phyloP scores from a whole-genome alignment of 2,113 vertebrate genomes.

The Colistium nudipinnis region DNA sequence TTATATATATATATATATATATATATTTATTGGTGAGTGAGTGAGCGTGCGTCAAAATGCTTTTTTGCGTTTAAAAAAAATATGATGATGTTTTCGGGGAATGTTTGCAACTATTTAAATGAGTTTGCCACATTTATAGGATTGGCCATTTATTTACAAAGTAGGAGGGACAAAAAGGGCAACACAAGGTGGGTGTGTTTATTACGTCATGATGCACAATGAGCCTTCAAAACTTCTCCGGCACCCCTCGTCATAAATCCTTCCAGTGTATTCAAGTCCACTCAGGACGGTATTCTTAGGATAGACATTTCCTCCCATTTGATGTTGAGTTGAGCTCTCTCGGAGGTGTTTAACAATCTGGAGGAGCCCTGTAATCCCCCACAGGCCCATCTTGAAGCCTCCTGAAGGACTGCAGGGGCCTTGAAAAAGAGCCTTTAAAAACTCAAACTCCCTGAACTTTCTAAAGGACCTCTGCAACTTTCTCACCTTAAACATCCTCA shows the following conservation, averaged over 20 bases:
- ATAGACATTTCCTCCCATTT: neutral
- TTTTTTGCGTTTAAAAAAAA: no score
- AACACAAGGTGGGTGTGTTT: no score
- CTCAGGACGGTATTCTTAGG: neutral
- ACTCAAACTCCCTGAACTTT: neutral
- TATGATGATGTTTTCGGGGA: neutral
- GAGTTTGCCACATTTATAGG: slow-evolving; percentile 2
- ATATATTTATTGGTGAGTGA: no score
- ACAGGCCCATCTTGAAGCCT: neutral
- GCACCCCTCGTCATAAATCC: neutral
- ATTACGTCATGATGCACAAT: no score
- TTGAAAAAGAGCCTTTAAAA: neutral
- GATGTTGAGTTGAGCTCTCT: neutral
- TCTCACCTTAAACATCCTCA: neutral
- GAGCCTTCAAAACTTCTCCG: neutral
- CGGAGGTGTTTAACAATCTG: neutral
- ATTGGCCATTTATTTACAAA: neutral
- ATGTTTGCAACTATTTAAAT: neutral
- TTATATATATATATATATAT: neutral
- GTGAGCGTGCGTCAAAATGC: no score
- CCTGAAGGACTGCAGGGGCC: neutral
- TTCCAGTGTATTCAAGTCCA: neutral
- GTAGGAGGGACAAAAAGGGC: no score
- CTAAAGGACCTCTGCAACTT: neutral
- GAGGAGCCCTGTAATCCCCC: neutral